Percentiles rank a stretch among this genome's conserved stretches.
These are phyloP conservation scores for Prunella himalayana DNA, from an alignment of 2,113 vertebrate species.

Conservation along the genomic window DNA sequence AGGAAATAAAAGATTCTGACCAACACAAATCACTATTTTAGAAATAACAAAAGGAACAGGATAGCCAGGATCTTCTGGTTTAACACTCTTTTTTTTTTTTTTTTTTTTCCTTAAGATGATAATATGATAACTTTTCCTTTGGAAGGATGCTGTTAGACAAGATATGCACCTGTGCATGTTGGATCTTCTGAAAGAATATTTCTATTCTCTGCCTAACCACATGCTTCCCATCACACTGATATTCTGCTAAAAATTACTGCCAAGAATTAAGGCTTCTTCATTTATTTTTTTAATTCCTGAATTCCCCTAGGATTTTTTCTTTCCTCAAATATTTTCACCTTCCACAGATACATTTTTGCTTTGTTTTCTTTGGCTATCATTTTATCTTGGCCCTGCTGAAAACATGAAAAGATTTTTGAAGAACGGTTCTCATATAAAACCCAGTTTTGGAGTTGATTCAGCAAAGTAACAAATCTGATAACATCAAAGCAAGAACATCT, in stretches of 20 bases:
- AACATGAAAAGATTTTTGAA: not conserved
- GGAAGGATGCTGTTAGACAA: not conserved
- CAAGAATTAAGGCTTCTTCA: not conserved
- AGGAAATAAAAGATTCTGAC: conserved; percentile 31
- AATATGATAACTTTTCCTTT: not conserved
- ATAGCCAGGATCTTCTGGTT: not conserved
- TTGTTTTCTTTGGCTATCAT: not conserved
- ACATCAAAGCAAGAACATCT: conserved; percentile 49
- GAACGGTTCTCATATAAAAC: conserved; percentile 3
- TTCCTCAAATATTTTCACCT: not conserved
- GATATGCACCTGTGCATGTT: conserved; percentile 6
- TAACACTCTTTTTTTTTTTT: not conserved
- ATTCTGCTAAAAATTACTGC: not conserved
- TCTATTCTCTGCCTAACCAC: not conserved
- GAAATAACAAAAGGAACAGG: conserved; percentile 29
- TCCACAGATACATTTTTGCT: not conserved
- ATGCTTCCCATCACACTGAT: not conserved
- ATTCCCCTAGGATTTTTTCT: not conserved
- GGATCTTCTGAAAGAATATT: not conserved
- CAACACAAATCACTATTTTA: conserved; percentile 29
- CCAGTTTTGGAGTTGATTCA: conserved; percentile 31
- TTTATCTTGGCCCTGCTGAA: not conserved
- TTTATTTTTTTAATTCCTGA: not conserved
- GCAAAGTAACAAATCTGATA: conserved; percentile 40
- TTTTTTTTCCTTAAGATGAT: not conserved